Evolutionary conservation across 2,888 invertebrate species (phyloP), one percentile per base, ranked within the genome.

Genomic region (Minunthozetes semirufus): DNA sequence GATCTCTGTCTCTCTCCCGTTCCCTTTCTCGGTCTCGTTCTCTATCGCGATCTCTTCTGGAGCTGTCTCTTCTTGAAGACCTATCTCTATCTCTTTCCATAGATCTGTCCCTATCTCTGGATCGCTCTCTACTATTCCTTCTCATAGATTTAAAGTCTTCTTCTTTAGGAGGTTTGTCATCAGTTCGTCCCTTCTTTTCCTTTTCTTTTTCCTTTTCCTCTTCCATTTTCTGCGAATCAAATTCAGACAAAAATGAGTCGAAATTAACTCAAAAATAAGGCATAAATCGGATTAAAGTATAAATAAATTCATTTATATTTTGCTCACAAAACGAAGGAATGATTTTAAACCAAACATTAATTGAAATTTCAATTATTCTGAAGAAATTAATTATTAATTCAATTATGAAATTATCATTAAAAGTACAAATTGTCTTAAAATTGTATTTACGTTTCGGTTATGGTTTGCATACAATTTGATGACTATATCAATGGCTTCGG

Each of bases 181-280:
- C 75, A 38, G 77, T 77, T 5, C 73, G 56, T 33, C 33, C 33
- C 63, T 77, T 81, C 74, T 72, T 80, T 80, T 85, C 85, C 61
- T 88, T 87, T 82, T 88, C 88, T 81, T 88, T 88, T 81, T 89
- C 88, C 81, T 88, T 88, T 81, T 89, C 88, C 82, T 89, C 89
- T 82, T 90, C 90, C 84, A 89, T 88, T 86, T 89, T 89, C 88
- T 89, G 77, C 29, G 76, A 76, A 68, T 22, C 3, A 33, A 61
- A 61, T 25, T 33, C 13, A 73, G 6, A 74, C 27, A 5, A 33
- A 42, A 63, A 27, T 46, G 27, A 42, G 17, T 66, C n/a, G 38
- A 66, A 66, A 61, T 9, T 33, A 59, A 59, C 19, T 38, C n/a
- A n/a, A 4, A 38, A 38, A 38, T 59, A 27, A 5, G 22, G 6